A percentile compares a stretch with the other conserved stretches of the same genome.
phyloP scores from a whole-genome alignment of 2,113 vertebrate species.

The Takifugu flavidus region DNA sequence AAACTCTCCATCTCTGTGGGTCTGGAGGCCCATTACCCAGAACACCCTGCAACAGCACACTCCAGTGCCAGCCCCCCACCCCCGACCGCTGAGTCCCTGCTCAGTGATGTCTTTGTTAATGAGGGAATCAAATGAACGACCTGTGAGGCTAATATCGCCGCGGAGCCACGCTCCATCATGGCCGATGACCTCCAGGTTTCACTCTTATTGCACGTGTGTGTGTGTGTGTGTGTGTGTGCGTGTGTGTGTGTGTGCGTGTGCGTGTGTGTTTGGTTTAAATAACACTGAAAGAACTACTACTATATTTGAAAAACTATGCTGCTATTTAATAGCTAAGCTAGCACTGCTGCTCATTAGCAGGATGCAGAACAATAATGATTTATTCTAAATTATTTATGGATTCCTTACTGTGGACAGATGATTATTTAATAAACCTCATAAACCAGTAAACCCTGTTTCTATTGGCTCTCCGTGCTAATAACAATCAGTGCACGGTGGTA shows the following conservation, averaged over 20 bases:
- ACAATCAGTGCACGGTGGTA: too few species aligned
- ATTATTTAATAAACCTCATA: too few species aligned
- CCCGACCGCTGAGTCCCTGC: constrained; percentile 5
- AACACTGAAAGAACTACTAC: too few species aligned
- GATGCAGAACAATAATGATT: too few species aligned
- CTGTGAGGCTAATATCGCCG: constrained; percentile 31
- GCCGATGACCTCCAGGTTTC: constrained; percentile 3
- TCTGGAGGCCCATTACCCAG: constrained; percentile 55
- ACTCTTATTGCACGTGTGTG: background rate
- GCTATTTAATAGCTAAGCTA: too few species aligned
- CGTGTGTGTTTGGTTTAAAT: background rate
- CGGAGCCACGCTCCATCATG: constrained; percentile 21
- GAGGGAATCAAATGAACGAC: constrained; percentile 37
- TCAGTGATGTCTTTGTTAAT: constrained; percentile 39
- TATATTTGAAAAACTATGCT: too few species aligned
- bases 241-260: background rate
- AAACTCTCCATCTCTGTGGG: constrained; percentile 58
- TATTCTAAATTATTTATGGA: too few species aligned
- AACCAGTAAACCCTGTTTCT: too few species aligned
- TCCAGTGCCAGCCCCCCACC: background rate
- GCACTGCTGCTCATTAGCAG: too few species aligned
- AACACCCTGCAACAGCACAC: constrained; percentile 22
- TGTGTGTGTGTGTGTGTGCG: background rate
- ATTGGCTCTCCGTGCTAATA: too few species aligned
- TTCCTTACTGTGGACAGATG: too few species aligned